Evolutionary conservation across 2,888 invertebrate genomes (phyloP).

Genomic region (Serrognathus titanus): DNA sequence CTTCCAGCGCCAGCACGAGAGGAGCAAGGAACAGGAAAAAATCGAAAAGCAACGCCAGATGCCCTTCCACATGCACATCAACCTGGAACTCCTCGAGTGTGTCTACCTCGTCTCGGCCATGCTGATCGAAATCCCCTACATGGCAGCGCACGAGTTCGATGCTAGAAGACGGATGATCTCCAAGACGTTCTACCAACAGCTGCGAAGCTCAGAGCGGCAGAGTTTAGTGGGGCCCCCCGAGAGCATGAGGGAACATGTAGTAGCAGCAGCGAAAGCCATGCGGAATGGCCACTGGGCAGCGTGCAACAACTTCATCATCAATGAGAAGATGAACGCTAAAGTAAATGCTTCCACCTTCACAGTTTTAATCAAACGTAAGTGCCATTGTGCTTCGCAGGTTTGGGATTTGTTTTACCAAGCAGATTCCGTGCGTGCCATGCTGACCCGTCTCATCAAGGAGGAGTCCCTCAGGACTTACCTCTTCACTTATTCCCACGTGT

Average conservation of each 20-base stretch:
- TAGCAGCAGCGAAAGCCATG: constrained; percentile 98
- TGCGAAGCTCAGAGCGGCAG: constrained; percentile 33
- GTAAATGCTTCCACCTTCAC: no score
- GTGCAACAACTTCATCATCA: constrained; percentile 92
- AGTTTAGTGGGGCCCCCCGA: constrained; percentile 80
- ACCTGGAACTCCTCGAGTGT: constrained; percentile 95
- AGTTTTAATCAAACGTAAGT: background rate
- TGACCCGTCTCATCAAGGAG: constrained; percentile 90
- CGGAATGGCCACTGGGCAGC: constrained; percentile 96
- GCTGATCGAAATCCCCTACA: constrained; percentile 98
- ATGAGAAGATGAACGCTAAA: constrained; percentile 97
- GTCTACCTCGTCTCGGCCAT: constrained; percentile 98
- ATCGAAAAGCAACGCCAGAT: constrained; percentile 96
- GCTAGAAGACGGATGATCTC: constrained; percentile 92
- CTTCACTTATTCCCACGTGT: constrained; percentile 97
- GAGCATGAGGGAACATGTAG: constrained; percentile 98
- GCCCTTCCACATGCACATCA: constrained; percentile 99
- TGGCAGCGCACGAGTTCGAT: constrained; percentile 98
- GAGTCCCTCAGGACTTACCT: constrained; percentile 95
- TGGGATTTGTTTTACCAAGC: constrained; percentile 97
- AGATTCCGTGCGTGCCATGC: constrained; percentile 86
- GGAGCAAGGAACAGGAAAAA: constrained; percentile 97
- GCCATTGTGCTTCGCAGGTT: constrained; percentile 49
- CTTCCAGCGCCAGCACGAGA: constrained; percentile 82
- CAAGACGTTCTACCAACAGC: constrained; percentile 97